These are phyloP conservation scores for Aporrectodea caliginosa DNA, from an alignment of 1,140 invertebrate genomes.

Conservation along the genomic window DNA sequence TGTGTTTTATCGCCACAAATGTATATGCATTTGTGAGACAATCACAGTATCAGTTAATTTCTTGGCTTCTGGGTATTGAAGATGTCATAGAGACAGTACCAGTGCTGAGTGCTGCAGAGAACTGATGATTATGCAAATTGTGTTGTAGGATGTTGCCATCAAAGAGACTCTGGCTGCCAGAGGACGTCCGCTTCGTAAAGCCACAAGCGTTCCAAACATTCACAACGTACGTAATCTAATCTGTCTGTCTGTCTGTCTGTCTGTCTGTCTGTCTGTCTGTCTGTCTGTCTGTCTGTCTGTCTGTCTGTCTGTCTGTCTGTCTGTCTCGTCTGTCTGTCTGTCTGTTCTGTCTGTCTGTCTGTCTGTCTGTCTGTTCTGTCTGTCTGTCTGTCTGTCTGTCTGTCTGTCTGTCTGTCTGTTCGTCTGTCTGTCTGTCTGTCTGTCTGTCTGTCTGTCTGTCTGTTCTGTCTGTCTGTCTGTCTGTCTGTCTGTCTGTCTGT, in stretches of 20 bases:
- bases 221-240: slow-evolving; percentile 41
- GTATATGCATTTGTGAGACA: too few species aligned
- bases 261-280: not conserved
- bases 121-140: slow-evolving; percentile 32
- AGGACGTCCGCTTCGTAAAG: slow-evolving; percentile 73
- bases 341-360: too few species aligned
- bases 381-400: too few species aligned
- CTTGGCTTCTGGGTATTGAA: too few species aligned
- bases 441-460: not conserved
- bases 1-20: too few species aligned
- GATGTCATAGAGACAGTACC: too few species aligned
- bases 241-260: not conserved
- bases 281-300: not conserved
- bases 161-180: slow-evolving; percentile 76
- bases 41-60: too few species aligned
- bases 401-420: too few species aligned
- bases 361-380: too few species aligned
- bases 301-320: not conserved
- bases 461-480: too few species aligned
- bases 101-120: too few species aligned
- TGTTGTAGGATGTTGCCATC: slow-evolving; percentile 64
- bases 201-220: slow-evolving; percentile 92
- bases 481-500: not conserved
- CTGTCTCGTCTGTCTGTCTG: too few species aligned
- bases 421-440: not conserved